These are phyloP conservation scores for Napeogenes inachia DNA, from an alignment of 2,888 invertebrate genomes.

Conservation along the genomic window DNA sequence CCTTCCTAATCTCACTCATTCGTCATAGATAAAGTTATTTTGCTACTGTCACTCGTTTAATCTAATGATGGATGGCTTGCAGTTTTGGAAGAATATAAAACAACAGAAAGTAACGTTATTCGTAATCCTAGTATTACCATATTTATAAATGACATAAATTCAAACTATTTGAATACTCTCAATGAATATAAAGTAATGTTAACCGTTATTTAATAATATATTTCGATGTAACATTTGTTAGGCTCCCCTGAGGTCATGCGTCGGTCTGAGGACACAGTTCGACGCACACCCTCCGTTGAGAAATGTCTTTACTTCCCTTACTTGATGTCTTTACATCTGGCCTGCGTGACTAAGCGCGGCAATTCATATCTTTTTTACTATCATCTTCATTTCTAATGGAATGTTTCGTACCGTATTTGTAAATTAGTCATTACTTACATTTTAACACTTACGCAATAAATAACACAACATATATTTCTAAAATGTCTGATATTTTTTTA, in stretches of 20 bases:
- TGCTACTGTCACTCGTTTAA: slow-evolving; percentile 38
- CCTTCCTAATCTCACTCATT: slow-evolving; percentile 42
- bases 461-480: no score
- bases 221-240: slow-evolving; percentile 29
- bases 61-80: slow-evolving; percentile 29
- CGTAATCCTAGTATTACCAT: slow-evolving; percentile 3
- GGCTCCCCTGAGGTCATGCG: slow-evolving; percentile 14
- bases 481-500: no score
- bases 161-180: no score
- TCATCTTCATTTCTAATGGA: background rate
- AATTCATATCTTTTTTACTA: background rate
- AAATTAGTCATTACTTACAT: no score
- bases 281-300: slow-evolving; percentile 55
- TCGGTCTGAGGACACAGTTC: slow-evolving; percentile 51
- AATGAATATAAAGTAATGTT: no score
- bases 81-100: slow-evolving; percentile 22
- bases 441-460: no score
- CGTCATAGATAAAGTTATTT: slow-evolving; percentile 45
- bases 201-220: background rate
- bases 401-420: no score
- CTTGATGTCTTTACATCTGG: slow-evolving; percentile 16
- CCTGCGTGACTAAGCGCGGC: slow-evolving; percentile 9
- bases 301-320: slow-evolving; percentile 36
- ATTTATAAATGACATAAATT: slow-evolving; percentile 7
- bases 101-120: slow-evolving; percentile 16